A percentile compares a stretch with the other conserved stretches of the same genome.
phyloP scores from a whole-genome alignment of 1,140 invertebrate species.

The Eumeta japonica region DNA sequence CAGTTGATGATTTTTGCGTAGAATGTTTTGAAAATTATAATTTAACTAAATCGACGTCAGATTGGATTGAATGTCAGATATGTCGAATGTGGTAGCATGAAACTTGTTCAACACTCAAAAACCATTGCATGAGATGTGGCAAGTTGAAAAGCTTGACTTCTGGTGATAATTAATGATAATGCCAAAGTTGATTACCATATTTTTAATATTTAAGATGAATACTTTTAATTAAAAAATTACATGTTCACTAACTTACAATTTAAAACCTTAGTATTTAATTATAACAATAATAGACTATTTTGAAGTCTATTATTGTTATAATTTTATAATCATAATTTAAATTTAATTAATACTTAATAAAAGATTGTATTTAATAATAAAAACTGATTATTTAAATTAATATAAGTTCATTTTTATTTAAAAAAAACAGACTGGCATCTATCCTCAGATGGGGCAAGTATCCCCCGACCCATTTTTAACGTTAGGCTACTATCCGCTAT shows the following conservation, averaged over 20 bases:
- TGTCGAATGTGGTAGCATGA: constrained; percentile 8
- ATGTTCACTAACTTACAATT: constrained; percentile 2
- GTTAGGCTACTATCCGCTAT: constrained; percentile 20
- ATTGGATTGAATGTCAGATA: no score
- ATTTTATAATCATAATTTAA: constrained; percentile 5
- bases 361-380: constrained; percentile 13
- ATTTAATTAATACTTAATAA: constrained; percentile 5
- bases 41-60: constrained; percentile 19
- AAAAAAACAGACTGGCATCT: constrained; percentile 6
- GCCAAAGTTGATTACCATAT: constrained; percentile 8
- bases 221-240: constrained; percentile 8
- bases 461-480: constrained; percentile 18
- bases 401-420: constrained; percentile 13
- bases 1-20: no score
- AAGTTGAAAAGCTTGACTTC: no score
- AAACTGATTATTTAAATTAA: constrained; percentile 14
- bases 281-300: constrained; percentile 2
- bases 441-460: constrained; percentile 15
- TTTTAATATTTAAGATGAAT: constrained; percentile 7
- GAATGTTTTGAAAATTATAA: constrained; percentile 30
- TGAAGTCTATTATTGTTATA: constrained; percentile 6
- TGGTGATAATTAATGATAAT: no score
- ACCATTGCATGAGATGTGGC: constrained; percentile 6
- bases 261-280: not conserved
- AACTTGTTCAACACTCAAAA: no score